Conservation (phyloP, 2,113 vertebrate genomes). For the Gasterosteus nipponicus region DNA sequence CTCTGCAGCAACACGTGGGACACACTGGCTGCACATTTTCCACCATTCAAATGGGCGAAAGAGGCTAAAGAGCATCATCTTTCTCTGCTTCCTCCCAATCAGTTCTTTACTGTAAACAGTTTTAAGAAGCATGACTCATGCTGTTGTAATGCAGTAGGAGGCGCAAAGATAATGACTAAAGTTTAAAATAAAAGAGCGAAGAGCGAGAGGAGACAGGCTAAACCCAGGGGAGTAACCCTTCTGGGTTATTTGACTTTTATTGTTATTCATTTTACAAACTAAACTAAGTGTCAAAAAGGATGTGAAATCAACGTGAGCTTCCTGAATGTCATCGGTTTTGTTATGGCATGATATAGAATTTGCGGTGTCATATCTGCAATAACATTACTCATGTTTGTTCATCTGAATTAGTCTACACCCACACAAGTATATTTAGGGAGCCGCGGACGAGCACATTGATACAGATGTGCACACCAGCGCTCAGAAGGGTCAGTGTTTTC, state of each 20-base stretch:
- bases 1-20: slow-evolving; percentile 32
- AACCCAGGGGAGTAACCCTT: neutral
- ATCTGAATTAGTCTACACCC: slow-evolving; percentile 53
- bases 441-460: slow-evolving; percentile 50
- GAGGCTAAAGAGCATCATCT: neutral
- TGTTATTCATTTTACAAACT: slow-evolving; percentile 3
- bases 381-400: slow-evolving; percentile 40
- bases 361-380: slow-evolving; percentile 36
- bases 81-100: slow-evolving; percentile 30
- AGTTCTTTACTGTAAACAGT: slow-evolving; percentile 54
- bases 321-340: slow-evolving; percentile 16
- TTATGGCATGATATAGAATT: slow-evolving; percentile 22
- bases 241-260: slow-evolving; percentile 4
- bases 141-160: slow-evolving; percentile 32
- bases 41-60: slow-evolving; percentile 34
- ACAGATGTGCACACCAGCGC: slow-evolving; percentile 48
- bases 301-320: neutral
- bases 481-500: slow-evolving; percentile 63
- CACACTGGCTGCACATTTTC: slow-evolving; percentile 45
- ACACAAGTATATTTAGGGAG: slow-evolving; percentile 39
- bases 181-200: slow-evolving; percentile 4
- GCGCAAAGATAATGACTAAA: slow-evolving; percentile 14
- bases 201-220: neutral
- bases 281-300: neutral
- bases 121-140: slow-evolving; percentile 62